Evolutionary conservation across 2,888 invertebrate species (phyloP), one percentile per base, ranked within the genome.

Genomic region (Heteromurus nitidus): DNA sequence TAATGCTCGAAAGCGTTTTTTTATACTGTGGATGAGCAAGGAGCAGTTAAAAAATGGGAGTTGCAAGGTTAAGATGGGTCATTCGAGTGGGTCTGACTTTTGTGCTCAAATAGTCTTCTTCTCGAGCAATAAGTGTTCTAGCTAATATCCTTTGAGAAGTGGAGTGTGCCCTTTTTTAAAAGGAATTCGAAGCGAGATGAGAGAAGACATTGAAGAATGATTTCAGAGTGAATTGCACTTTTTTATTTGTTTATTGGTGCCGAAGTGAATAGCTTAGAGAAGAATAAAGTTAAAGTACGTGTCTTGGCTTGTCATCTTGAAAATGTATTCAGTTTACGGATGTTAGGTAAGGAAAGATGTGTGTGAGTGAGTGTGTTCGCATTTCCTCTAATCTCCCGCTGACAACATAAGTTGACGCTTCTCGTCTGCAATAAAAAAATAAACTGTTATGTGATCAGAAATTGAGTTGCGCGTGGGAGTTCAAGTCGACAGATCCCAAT

Each of bases 1-100:
- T 20, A 36, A 13, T 36, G 5, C 13, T 36, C 13, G 5, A 36
- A 36, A 9, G 36, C 36, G 18, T 9, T 1, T 50, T 20, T 50
- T 13, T 18, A n/a, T 3, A 18, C n/a, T 18, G 22, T 18, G 20
- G 18, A 50, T 50, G 18, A 13, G 36, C 13, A 36, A 1, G 50
- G 18, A 22, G 50, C 18, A 50, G 44, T 44, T 2, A 30, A 18
- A 53, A 31, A 22, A 50, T 53, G 74, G 74, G 74, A 74, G 74
- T 74, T 36, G 64, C 74, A 64, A 74, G 74, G 74, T 74, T 74
- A 74, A 55, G 64, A 18, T 65, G 65, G 74, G 74, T 74, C 74
- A 74, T 55, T n/a, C 36, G 31, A 24, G 53, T 36, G 30, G 73
- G 53, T 65, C 28, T 73, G 0, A n/a, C 31, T 18, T 5, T 53